Evolutionary conservation across 2,797 vertebrate genomes (phyloP), one percentile per base, ranked within the genome.

Genomic region (Spatula versicolor): DNA sequence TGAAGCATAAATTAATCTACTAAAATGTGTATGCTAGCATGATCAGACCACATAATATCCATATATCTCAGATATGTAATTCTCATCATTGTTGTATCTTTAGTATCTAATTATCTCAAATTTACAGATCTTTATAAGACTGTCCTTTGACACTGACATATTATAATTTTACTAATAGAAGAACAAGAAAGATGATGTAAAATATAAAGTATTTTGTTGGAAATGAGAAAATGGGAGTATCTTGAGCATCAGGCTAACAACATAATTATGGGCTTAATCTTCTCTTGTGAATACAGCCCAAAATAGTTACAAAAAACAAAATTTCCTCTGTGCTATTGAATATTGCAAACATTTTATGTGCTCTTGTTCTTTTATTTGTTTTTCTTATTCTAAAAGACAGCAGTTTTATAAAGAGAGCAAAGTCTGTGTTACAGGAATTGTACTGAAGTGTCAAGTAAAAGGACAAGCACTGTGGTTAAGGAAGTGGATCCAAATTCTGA

Each of bases 291-390:
- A 45, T 88, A 58, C 2, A 28, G 4, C 9, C 72, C 3, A 37
- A 4, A 4, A 80, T 17, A 63, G 20, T 22, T 46, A 11, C 5
- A 64, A 26, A n/a, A 55, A 6, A 16, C 33, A 75, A 80, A 59
- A 30, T 2, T 0, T 16, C 15, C 2, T 55, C 12, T n/a, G 2
- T 55, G 25, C 2, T 69, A 25, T 5, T 62, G 23, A 52, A 4
- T 30, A 54, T 69, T 85, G 45, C 6, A n/a, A 35, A 52, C 16
- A 86, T 4, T 13, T 81, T 62, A n/a, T 66, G 7, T 20, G 4
- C 0, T 46, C 45, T 46, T 46, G 3, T 30, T 89, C 11, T 67
- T 56, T 35, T 6, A 12, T 13, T 12, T 10, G 22, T 9, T 52
- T 50, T 14, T 62, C 46, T 67, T 6, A 26, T 55, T 63, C 18